Conservation (phyloP, 2,888 invertebrate species). For the Patella depressa region DNA sequence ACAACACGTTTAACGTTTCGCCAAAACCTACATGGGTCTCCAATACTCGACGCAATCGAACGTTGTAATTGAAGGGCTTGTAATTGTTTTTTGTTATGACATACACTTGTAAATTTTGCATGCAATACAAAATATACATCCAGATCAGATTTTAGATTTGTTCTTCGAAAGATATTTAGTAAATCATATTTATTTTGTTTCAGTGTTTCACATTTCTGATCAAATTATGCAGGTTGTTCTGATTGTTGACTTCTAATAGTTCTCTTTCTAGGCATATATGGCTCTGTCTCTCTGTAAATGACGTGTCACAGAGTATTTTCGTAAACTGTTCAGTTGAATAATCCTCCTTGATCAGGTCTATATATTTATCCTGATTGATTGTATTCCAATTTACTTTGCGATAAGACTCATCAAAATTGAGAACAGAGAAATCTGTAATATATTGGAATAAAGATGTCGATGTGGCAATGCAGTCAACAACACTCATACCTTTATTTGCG, state of each 20-base stretch:
- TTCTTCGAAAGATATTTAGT: neutral
- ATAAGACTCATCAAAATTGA: neutral
- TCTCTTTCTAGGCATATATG: neutral
- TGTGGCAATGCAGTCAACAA: neutral
- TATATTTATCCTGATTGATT: too few relatives aligned
- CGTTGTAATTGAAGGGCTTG: neutral
- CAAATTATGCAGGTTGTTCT: neutral
- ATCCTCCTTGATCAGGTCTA: neutral
- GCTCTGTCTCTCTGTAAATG: neutral
- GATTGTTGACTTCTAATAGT: neutral
- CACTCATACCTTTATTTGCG: constrained; percentile 3
- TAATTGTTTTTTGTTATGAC: neutral
- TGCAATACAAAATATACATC: neutral
- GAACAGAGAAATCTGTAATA: neutral
- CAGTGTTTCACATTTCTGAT: neutral
- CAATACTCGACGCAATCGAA: neutral
- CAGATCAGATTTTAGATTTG: neutral
- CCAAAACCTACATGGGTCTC: neutral
- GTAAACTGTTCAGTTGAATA: neutral
- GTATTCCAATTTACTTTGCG: too few relatives aligned
- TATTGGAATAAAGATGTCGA: neutral
- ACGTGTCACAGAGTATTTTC: neutral
- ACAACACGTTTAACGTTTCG: too few relatives aligned
- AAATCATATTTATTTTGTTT: neutral
- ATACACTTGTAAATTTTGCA: neutral